A percentile compares a stretch with the other conserved stretches of the same genome.
phyloP scores from a whole-genome alignment of 2,113 vertebrate species.

The Forbesichthys papilliferus region DNA sequence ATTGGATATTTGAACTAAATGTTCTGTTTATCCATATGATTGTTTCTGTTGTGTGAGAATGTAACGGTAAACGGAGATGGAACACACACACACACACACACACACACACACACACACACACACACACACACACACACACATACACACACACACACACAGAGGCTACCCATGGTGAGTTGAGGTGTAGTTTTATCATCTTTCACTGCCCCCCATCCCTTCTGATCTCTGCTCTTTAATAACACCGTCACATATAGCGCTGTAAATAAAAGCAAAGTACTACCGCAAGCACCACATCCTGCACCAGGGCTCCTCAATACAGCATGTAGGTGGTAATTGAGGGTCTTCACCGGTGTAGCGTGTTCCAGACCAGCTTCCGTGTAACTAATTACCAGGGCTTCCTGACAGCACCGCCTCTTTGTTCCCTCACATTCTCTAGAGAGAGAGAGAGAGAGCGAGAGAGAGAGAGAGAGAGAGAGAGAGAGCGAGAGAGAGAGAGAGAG shows the following conservation, averaged over 20 bases:
- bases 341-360: conserved; percentile 24
- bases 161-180: background rate
- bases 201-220: background rate
- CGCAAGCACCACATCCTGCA: background rate
- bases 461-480: conserved; percentile 5
- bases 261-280: background rate
- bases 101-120: background rate
- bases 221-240: background rate
- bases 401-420: conserved; percentile 44
- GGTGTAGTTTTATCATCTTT: background rate
- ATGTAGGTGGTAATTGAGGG: conserved; percentile 46
- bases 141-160: background rate
- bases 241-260: background rate
- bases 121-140: background rate
- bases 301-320: conserved; percentile 9
- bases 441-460: conserved; percentile 4
- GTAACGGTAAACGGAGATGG: no score
- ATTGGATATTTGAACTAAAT: no score
- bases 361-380: conserved; percentile 20
- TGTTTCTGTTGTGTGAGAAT: no score
- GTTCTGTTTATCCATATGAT: no score
- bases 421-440: conserved; percentile 14
- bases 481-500: conserved; percentile 6
- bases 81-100: no score
- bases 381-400: conserved; percentile 48